These are phyloP conservation scores for Sebastiscus albofasciatus DNA, from an alignment of 2,797 vertebrate species.

Conservation along the genomic window DNA sequence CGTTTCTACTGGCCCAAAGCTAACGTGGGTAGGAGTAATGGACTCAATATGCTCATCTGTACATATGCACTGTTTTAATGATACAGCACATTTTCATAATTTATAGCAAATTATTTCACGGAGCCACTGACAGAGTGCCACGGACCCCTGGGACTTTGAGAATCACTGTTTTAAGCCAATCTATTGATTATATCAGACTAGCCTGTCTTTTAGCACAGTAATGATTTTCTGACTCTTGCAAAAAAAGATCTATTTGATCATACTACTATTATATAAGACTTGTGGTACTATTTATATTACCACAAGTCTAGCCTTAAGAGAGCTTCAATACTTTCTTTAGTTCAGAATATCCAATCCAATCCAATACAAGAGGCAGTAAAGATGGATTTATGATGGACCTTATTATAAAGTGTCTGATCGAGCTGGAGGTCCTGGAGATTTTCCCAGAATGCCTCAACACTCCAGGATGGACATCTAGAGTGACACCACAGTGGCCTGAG, in stretches of 20 bases:
- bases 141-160: too few species aligned
- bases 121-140: too few species aligned
- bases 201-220: background rate
- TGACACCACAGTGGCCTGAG: slow-evolving; percentile 49
- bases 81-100: too few species aligned
- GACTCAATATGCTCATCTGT: too few species aligned
- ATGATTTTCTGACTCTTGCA: background rate
- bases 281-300: background rate
- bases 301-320: background rate
- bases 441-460: slow-evolving; percentile 52
- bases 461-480: slow-evolving; percentile 41
- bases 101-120: too few species aligned
- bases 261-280: background rate
- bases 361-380: slow-evolving; percentile 4
- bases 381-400: slow-evolving; percentile 36
- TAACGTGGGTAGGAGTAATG: too few species aligned
- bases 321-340: background rate
- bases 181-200: background rate
- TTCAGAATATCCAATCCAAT: slow-evolving; percentile 23
- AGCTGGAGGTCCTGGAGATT: slow-evolving; percentile 26
- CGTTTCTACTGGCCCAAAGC: too few species aligned
- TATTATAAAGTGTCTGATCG: slow-evolving; percentile 30
- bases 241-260: background rate
- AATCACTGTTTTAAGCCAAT: background rate
- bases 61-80: too few species aligned